Evolutionary conservation across 2,888 invertebrate species (phyloP).

Genomic region (Nephrotoma guestfalica): DNA sequence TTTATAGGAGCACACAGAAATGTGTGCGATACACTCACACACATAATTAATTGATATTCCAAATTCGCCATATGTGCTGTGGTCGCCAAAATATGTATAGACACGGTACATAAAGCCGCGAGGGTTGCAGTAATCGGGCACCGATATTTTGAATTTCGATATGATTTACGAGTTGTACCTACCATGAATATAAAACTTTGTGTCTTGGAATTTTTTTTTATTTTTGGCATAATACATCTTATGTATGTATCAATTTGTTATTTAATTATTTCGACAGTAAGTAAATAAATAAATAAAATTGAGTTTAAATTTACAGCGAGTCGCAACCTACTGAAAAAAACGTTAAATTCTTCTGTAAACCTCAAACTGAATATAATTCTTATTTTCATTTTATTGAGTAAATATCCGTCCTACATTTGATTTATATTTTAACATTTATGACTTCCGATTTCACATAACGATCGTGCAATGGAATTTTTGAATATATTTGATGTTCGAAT

Average conservation of each 20-base stretch:
- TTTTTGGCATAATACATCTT: not conserved
- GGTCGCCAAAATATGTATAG: not conserved
- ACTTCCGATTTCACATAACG: not conserved
- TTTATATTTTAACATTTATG: not conserved
- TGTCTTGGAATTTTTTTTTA: not conserved
- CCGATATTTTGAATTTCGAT: not conserved
- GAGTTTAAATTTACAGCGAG: not conserved
- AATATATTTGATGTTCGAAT: not conserved
- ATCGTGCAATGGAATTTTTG: not conserved
- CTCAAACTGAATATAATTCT: not conserved
- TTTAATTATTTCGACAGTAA: not conserved
- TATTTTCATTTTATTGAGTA: not conserved
- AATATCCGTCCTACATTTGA: not conserved
- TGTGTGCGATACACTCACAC: not conserved
- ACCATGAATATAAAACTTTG: not conserved
- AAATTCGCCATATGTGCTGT: not conserved
- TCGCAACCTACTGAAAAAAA: not conserved
- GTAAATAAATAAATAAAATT: not conserved
- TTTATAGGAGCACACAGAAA: not conserved
- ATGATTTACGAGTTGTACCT: not conserved
- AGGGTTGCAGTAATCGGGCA: not conserved
- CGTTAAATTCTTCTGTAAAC: not conserved
- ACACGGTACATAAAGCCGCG: not conserved
- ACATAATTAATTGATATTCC: not conserved
- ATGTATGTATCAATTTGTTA: not conserved